These are phyloP conservation scores for Bilobella aurantiaca DNA, from an alignment of 1,140 invertebrate species.

Conservation along the genomic window DNA sequence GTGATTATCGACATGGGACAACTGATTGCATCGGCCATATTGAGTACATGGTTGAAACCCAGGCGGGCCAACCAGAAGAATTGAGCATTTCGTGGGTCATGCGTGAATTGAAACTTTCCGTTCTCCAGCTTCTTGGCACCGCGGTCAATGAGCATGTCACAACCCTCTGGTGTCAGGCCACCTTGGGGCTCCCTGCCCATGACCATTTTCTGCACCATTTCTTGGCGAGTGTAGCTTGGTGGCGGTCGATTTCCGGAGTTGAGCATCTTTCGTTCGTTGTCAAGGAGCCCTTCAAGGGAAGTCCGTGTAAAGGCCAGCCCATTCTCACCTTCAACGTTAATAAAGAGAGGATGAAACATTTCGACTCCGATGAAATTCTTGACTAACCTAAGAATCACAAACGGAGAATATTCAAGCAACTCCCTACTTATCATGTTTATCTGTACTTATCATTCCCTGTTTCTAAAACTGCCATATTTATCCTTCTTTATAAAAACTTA, in stretches of 20 bases:
- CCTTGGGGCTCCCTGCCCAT: conserved; percentile 32
- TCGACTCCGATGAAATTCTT: conserved; percentile 27
- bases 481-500: too few relatives aligned
- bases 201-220: conserved; percentile 33
- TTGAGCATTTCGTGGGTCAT: conserved; percentile 25
- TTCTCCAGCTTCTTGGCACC: conserved; percentile 28
- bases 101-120: conserved; percentile 20
- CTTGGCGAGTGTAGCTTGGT: conserved; percentile 27
- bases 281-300: conserved; percentile 2
- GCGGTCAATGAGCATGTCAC: conserved; percentile 36
- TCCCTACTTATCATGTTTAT: too few relatives aligned
- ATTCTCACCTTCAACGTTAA: conserved; percentile 2
- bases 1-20: conserved; percentile 29
- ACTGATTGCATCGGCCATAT: conserved; percentile 16
- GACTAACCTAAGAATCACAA: conserved; percentile 16
- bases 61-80: conserved; percentile 17
- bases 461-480: too few relatives aligned
- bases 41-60: background rate
- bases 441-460: too few relatives aligned
- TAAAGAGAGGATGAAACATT: conserved; percentile 14
- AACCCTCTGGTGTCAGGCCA: conserved; percentile 31
- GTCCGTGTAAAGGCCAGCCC: background rate
- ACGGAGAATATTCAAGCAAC: background rate
- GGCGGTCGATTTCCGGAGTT: background rate
- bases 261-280: conserved; percentile 21